phyloP scores from a whole-genome alignment of 2,888 invertebrate genomes.

The Drosophila cognata region DNA sequence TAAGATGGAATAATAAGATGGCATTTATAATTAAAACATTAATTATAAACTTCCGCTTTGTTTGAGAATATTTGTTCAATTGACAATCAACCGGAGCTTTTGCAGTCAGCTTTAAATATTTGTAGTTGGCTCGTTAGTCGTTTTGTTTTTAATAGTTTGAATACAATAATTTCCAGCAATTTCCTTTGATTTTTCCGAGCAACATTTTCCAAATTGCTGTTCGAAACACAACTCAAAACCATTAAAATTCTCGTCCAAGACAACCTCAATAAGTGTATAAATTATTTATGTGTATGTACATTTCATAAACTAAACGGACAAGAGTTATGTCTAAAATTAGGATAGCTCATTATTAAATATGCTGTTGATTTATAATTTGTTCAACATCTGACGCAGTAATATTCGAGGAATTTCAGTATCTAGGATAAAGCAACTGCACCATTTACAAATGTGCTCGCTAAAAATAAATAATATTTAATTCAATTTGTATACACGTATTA shows the following conservation, averaged over 20 bases:
- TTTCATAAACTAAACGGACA: background rate
- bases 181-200: background rate
- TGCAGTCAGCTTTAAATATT: background rate
- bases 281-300: background rate
- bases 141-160: background rate
- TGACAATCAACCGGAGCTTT: background rate
- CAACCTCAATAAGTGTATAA: background rate
- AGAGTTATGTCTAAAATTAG: background rate
- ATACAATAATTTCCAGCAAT: background rate
- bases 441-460: background rate
- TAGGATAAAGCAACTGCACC: background rate
- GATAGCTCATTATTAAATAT: background rate
- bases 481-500: background rate
- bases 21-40: conserved; percentile 5
- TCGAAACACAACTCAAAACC: no score
- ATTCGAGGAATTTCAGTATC: background rate
- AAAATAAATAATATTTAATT: background rate
- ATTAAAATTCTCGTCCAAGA: background rate
- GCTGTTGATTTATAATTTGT: background rate
- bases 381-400: background rate
- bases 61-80: conserved; percentile 2
- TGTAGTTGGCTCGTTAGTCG: background rate
- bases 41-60: background rate
- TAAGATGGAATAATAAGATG: background rate
- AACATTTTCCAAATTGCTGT: background rate